Evolutionary conservation across 2,888 invertebrate species (phyloP).

Genomic region (Temnothorax unifasciatus): DNA sequence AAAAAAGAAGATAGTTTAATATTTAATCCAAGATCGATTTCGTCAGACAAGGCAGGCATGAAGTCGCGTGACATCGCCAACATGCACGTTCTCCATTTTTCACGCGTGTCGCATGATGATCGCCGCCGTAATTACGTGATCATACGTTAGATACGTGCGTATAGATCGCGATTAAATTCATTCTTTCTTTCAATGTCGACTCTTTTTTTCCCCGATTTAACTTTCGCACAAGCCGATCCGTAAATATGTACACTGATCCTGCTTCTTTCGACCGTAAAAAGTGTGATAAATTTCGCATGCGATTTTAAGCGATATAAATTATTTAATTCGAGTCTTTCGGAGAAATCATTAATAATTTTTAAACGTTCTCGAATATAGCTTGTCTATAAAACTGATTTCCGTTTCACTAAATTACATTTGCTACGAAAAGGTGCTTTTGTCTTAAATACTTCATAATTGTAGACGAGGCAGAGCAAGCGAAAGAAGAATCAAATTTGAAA

Average conservation of each 20-base stretch:
- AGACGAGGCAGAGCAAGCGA: slow-evolving; percentile 10
- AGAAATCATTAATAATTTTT: slow-evolving; percentile 25
- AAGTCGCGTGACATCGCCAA: slow-evolving; percentile 39
- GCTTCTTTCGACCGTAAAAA: background rate
- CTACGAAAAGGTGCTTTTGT: background rate
- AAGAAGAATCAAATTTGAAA: background rate
- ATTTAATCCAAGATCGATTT: slow-evolving; percentile 26
- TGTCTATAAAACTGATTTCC: background rate
- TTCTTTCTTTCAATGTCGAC: background rate
- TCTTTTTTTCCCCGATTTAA: background rate
- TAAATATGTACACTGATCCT: background rate
- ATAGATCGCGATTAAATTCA: slow-evolving; percentile 16
- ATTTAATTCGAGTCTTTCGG: background rate
- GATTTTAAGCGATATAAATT: background rate
- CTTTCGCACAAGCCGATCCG: background rate
- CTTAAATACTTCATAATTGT: background rate
- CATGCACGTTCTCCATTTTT: slow-evolving; percentile 27
- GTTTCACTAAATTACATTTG: background rate
- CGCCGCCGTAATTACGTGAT: slow-evolving; percentile 31
- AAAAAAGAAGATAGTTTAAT: background rate
- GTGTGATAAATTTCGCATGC: background rate
- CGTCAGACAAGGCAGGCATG: slow-evolving; percentile 12
- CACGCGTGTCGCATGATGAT: slow-evolving; percentile 6
- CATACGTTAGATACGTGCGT: background rate
- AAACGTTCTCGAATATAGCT: background rate